Evolutionary conservation across 2,797 vertebrate genomes (phyloP).

Genomic region (Tragelaphus eurycerus): DNA sequence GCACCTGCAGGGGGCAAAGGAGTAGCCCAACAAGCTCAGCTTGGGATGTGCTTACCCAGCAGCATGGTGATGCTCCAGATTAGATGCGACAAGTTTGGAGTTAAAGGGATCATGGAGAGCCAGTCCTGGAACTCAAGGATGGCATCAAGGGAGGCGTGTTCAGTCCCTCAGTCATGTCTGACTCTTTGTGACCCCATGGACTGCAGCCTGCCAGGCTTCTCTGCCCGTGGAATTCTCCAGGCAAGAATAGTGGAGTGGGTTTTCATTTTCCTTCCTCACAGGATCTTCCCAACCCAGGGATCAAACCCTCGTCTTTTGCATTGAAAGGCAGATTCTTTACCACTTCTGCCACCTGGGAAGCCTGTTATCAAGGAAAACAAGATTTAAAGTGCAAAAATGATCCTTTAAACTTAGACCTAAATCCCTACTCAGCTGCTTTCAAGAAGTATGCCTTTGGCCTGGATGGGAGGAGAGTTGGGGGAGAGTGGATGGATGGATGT

Average conservation of each 20-base stretch:
- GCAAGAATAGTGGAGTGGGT: neutral
- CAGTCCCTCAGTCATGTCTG: neutral
- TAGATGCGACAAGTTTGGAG: neutral
- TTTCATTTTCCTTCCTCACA: neutral
- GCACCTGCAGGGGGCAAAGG: slow-evolving; percentile 32
- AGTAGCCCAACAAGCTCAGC: neutral
- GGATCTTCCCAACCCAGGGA: neutral
- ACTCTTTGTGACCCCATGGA: neutral
- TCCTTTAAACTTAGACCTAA: neutral
- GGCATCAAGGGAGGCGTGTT: neutral
- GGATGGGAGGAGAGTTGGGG: neutral
- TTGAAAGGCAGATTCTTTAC: neutral
- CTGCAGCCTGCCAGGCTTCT: neutral
- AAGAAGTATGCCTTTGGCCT: neutral
- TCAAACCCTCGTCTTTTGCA: neutral
- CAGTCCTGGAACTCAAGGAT: neutral
- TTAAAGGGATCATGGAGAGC: neutral
- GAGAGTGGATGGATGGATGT: neutral
- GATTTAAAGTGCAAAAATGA: neutral
- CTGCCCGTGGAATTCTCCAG: neutral
- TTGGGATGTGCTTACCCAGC: neutral
- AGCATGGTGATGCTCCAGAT: neutral
- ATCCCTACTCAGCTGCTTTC: neutral
- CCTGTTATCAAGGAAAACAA: neutral
- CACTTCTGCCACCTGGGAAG: neutral